Percentiles rank a stretch among this genome's conserved stretches.
Conservation (phyloP, 2,113 vertebrate species). For the Pterocles burchelli region DNA sequence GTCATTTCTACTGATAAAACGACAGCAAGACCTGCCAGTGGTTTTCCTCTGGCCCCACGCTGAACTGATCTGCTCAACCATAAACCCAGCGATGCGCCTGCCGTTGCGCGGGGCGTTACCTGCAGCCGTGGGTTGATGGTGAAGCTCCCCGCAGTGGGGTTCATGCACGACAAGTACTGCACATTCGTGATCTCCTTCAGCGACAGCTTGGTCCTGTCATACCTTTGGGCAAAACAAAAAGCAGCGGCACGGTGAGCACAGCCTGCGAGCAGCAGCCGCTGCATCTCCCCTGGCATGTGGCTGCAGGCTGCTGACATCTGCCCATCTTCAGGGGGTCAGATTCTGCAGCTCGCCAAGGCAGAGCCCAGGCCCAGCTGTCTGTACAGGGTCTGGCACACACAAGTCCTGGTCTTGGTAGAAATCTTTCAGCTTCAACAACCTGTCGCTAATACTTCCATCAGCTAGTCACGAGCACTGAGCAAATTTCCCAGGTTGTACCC, state of each 20-base stretch:
- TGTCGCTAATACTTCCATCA: not conserved
- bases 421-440: not conserved
- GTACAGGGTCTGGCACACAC: accelerated
- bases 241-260: not conserved
- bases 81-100: accelerated
- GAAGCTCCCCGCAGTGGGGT: constrained; percentile 92
- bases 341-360: not conserved
- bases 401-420: not conserved
- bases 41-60: not conserved
- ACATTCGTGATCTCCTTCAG: constrained; percentile 91
- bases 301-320: too few species aligned
- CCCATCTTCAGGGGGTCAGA: too few species aligned
- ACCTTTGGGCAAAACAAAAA: constrained; percentile 76
- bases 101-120: constrained; percentile 58
- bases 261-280: not conserved
- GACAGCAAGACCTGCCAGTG: not conserved
- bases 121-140: constrained; percentile 96
- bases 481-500: not conserved
- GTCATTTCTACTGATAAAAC: not conserved
- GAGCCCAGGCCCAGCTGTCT: not conserved
- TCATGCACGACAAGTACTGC: constrained; percentile 98
- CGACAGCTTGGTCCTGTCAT: constrained; percentile 89
- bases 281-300: not conserved
- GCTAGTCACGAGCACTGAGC: not conserved
- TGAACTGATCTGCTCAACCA: not conserved